phyloP scores from a whole-genome alignment of 2,888 invertebrate genomes.

The Ectemnius cavifrons region DNA sequence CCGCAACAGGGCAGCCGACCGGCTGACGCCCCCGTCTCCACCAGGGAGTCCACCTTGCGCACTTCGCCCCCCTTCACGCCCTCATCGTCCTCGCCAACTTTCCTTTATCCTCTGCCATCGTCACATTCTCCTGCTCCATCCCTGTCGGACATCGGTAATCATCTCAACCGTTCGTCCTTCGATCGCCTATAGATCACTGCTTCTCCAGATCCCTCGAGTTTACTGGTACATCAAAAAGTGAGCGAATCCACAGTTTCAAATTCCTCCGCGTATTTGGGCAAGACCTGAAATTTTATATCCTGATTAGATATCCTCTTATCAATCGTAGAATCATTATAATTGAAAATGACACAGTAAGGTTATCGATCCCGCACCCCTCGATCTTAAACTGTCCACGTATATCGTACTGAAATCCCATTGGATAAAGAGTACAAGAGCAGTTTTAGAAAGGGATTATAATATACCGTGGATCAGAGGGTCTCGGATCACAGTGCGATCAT shows the following conservation, averaged over 20 bases:
- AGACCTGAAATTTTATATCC: too few species aligned
- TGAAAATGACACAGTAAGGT: too few species aligned
- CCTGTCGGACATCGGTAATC: not conserved
- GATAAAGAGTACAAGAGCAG: too few species aligned
- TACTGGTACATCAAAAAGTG: too few species aligned
- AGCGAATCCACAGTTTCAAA: too few species aligned
- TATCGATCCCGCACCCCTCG: too few species aligned
- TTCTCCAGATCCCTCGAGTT: not conserved
- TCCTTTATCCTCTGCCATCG: conserved; percentile 36
- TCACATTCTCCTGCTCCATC: conserved; percentile 13
- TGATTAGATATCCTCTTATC: too few species aligned
- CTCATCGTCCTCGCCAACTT: conserved; percentile 22
- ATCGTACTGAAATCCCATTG: too few species aligned
- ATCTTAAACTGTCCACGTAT: too few species aligned
- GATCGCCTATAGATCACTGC: not conserved
- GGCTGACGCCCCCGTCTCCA: conserved; percentile 39
- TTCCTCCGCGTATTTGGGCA: too few species aligned
- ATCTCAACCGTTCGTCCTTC: not conserved
- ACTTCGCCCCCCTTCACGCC: conserved; percentile 26
- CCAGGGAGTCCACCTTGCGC: conserved; percentile 42
- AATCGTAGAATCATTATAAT: too few species aligned
- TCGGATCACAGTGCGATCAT: not conserved
- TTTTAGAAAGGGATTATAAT: too few species aligned
- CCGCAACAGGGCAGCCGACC: conserved; percentile 35
- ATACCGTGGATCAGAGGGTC: not conserved